A percentile compares a stretch with the other conserved stretches of the same genome.
phyloP scores from a whole-genome alignment of 2,888 invertebrate genomes.

The Trachelus troglodyta region DNA sequence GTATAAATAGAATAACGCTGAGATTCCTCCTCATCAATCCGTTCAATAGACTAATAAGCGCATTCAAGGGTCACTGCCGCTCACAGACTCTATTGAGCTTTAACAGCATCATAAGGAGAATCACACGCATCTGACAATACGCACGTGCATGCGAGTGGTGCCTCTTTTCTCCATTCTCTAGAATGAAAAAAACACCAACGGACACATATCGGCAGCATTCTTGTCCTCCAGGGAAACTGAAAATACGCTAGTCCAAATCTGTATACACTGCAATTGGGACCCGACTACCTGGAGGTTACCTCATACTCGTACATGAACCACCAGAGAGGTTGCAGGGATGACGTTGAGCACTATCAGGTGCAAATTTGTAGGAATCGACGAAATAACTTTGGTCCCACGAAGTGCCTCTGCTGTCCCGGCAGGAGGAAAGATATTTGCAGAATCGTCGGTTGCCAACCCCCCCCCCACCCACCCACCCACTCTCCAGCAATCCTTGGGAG shows the following conservation, averaged over 20 bases:
- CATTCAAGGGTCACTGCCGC: constrained; percentile 48
- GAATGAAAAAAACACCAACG: too few relatives aligned
- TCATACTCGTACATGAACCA: too few relatives aligned
- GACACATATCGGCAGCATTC: too few relatives aligned
- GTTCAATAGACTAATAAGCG: constrained; percentile 51
- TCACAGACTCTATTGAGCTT: constrained; percentile 26
- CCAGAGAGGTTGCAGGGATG: too few relatives aligned
- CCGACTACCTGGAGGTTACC: too few relatives aligned
- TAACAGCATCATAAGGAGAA: background rate
- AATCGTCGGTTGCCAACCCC: background rate
- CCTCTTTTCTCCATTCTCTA: background rate
- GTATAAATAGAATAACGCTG: constrained; percentile 24
- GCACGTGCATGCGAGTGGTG: constrained; percentile 29
- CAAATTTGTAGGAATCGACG: background rate
- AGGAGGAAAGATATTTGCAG: background rate
- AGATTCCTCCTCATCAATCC: constrained; percentile 41
- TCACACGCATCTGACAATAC: constrained; percentile 27
- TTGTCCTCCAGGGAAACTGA: too few relatives aligned
- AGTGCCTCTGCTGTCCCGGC: background rate
- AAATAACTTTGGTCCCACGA: background rate
- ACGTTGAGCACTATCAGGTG: background rate
- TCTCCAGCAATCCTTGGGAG: background rate
- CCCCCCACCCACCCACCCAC: background rate
- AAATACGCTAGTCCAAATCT: too few relatives aligned
- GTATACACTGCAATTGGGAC: too few relatives aligned